phyloP scores from a whole-genome alignment of 2,888 invertebrate genomes.

The Leptinotarsa juncta region DNA sequence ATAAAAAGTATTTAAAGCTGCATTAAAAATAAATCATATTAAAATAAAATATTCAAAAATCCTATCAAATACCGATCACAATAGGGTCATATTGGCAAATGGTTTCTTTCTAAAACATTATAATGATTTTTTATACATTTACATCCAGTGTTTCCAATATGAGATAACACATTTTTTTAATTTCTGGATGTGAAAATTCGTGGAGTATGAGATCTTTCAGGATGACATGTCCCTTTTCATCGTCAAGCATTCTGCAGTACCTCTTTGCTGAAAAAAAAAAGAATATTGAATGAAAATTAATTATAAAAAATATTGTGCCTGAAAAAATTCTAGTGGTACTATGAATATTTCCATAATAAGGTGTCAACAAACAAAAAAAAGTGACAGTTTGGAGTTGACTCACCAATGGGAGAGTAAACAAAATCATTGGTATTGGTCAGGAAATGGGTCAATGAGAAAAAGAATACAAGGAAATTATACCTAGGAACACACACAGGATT shows the following conservation, averaged over 20 bases:
- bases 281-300: too few species aligned
- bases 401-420: too few species aligned
- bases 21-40: slow-evolving; percentile 29
- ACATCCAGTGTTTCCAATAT: slow-evolving; percentile 56
- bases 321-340: too few species aligned
- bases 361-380: too few species aligned
- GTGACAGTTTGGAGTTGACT: too few species aligned
- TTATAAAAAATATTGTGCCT: too few species aligned
- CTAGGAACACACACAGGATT: too few species aligned
- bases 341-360: too few species aligned
- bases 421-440: too few species aligned
- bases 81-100: slow-evolving; percentile 25
- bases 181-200: slow-evolving; percentile 54
- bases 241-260: slow-evolving; percentile 75
- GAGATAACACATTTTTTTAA: slow-evolving; percentile 53
- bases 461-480: too few species aligned
- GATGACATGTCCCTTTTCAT: slow-evolving; percentile 72
- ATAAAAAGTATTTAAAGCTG: slow-evolving; percentile 34
- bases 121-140: slow-evolving; percentile 29
- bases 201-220: slow-evolving; percentile 65
- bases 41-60: slow-evolving; percentile 7
- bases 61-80: slow-evolving; percentile 31
- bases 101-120: slow-evolving; percentile 20
- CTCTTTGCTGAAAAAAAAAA: slow-evolving; percentile 69
- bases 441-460: too few species aligned